Conservation (phyloP, 92 coral and sea anemone species). For the Pocillopora meandrina region DNA sequence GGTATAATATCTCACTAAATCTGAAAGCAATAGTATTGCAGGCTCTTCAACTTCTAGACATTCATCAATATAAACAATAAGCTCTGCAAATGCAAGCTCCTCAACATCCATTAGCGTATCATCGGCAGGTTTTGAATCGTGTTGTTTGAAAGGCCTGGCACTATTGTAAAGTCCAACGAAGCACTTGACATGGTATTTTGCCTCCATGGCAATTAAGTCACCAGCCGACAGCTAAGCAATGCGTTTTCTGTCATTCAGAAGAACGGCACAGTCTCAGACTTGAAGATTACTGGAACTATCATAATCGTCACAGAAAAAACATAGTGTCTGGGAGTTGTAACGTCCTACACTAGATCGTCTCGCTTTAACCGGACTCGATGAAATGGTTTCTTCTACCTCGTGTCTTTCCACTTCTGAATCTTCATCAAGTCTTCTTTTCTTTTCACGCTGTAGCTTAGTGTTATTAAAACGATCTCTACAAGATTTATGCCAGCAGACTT, state of each 20-base stretch:
- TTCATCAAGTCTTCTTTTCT: constrained; percentile 41
- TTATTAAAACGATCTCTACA: constrained; percentile 47
- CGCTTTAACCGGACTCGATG: constrained; percentile 31
- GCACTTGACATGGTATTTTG: constrained; percentile 61
- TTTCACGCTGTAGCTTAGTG: constrained; percentile 35
- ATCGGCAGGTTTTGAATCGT: constrained; percentile 31
- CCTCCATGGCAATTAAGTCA: constrained; percentile 57
- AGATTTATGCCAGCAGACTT: constrained; percentile 61
- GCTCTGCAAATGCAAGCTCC: constrained; percentile 66
- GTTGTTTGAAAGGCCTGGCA: constrained; percentile 42
- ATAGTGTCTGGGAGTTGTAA: neutral
- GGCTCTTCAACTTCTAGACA: constrained; percentile 44
- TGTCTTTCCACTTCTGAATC: constrained; percentile 33
- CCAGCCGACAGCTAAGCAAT: constrained; percentile 57
- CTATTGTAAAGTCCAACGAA: constrained; percentile 52
- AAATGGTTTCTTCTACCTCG: constrained; percentile 9
- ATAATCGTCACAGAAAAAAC: constrained; percentile 35
- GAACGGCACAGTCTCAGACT: constrained; percentile 50
- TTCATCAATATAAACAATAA: constrained; percentile 55
- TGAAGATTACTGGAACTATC: constrained; percentile 48
- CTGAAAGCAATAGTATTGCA: constrained; percentile 45
- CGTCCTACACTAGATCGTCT: constrained; percentile 30
- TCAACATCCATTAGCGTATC: neutral
- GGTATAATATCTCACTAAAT: constrained; percentile 42
- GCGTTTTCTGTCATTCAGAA: constrained; percentile 52